Conservation (phyloP, 2,797 vertebrate species). For the Microhierax caerulescens region DNA sequence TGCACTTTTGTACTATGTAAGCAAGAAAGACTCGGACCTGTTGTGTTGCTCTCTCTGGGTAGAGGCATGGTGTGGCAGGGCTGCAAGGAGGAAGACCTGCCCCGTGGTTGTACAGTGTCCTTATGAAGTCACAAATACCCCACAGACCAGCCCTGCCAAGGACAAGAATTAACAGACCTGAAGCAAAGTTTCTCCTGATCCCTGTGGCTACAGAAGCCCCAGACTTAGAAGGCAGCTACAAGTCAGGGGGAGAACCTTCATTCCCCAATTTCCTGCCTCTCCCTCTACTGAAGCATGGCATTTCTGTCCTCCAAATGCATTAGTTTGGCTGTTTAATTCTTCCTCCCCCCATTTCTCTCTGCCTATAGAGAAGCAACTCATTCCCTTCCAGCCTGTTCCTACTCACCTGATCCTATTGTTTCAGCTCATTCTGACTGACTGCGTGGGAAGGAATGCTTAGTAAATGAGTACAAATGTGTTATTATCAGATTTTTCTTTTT, state of each 20-base stretch:
- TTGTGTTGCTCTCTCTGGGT: not conserved
- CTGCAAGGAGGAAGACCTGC: not conserved
- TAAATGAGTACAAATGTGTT: slow-evolving; percentile 26
- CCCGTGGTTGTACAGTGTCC: not conserved
- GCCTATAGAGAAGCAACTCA: not conserved
- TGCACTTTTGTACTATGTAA: not conserved
- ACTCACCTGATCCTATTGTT: slow-evolving; percentile 29
- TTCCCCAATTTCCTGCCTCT: not conserved
- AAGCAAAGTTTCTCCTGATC: not conserved
- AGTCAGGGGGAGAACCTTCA: not conserved
- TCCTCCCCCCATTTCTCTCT: not conserved
- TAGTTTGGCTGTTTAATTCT: not conserved
- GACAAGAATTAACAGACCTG: not conserved
- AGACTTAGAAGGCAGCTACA: not conserved
- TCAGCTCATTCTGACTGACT: not conserved
- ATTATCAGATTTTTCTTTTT: slow-evolving; percentile 1
- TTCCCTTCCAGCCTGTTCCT: not conserved
- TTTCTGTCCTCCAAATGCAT: not conserved
- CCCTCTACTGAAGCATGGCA: accelerated
- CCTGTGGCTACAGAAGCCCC: not conserved
- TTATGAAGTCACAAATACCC: not conserved
- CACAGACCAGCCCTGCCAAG: not conserved
- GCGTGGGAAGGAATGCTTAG: not conserved
- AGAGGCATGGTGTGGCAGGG: not conserved
- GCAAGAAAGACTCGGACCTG: not conserved